These are phyloP conservation scores for Dendrolimus punctatus DNA, from an alignment of 1,140 invertebrate species.

Conservation along the genomic window DNA sequence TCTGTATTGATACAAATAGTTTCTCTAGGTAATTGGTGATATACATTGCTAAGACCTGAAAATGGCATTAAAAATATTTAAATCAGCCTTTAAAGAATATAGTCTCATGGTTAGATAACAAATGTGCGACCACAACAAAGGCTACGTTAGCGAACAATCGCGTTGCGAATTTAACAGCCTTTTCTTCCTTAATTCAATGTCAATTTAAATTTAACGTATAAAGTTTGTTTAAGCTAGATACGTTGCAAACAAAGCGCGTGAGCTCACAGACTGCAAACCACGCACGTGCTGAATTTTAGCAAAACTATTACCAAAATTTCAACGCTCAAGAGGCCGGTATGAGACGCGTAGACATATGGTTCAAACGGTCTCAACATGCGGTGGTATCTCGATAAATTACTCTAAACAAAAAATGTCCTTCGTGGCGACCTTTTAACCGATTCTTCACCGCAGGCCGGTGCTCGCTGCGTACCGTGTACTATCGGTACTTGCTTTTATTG, in stretches of 20 bases:
- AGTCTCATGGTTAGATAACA: constrained; percentile 14
- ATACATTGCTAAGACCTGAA: too few species aligned
- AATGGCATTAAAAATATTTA: too few species aligned
- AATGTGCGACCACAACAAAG: constrained; percentile 18
- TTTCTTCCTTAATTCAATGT: constrained; percentile 22
- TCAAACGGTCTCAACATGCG: constrained; percentile 29
- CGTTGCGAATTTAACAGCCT: constrained; percentile 9
- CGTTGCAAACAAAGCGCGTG: too few species aligned
- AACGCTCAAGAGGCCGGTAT: constrained; percentile 3
- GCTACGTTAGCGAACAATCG: constrained; percentile 11
- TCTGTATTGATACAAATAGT: too few species aligned
- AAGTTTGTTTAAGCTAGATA: too few species aligned
- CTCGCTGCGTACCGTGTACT: constrained; percentile 42
- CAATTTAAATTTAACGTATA: neutral
- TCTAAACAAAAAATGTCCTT: constrained; percentile 59
- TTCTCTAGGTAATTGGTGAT: too few species aligned
- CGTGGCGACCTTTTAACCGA: constrained; percentile 52
- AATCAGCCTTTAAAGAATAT: constrained; percentile 1
- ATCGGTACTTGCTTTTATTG: constrained; percentile 54
- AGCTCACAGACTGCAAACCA: neutral
- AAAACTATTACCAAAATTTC: neutral
- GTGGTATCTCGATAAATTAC: constrained; percentile 36
- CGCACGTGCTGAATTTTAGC: neutral
- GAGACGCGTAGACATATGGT: constrained; percentile 20
- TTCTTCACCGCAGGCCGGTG: constrained; percentile 27